Base-by-base conservation (phyloP, 2,888 invertebrate genomes). In the Mimas tiliae region DNA sequence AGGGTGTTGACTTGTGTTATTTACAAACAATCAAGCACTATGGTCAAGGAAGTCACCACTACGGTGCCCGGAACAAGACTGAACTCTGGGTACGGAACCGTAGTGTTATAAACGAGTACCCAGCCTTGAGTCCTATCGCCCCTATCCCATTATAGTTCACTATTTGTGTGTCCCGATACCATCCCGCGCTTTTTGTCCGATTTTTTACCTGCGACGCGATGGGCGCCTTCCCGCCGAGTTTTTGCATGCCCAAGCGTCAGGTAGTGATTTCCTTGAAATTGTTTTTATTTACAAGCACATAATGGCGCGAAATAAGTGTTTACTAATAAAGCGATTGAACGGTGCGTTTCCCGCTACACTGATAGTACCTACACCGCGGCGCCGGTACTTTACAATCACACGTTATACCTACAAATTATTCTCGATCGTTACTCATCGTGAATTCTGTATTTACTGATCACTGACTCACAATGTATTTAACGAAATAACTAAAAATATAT, bases 281-380 rank as follows among this genome's bases (percentile, higher is more conserved):
- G 82, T 85, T 87, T 87, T 87, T 91, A 88, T 90, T 90, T 89
- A 89, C 90, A 85, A 85, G 80, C 81, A 72, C 72, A 77, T 80
- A 85, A 83, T 88, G 91, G 92, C 91, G 91, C 90, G 91, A 91
- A 91, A 87, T 81, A 74, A 80, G 71, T 90, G 91, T 92, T 91
- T 91, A 91, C 89, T 83, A 89, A 89, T 88, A 86, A 75, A 78
- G 77, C 82, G 76, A 81, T 78, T 78, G 78, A 79, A 81, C 80
- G 77, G 80, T 69, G 77, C 70, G 80, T 86, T 85, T 88, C 86
- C 84, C 84, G 87, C 83, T 83, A 82, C 80, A 81, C 75, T 69
- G 65, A 67, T 74, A 71, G 73, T 73, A 47, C 69, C 27, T 27
- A 27, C 27, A n/a, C n/a, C n/a, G n/a, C n/a, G n/a, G n/a, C n/a